These are phyloP conservation scores for Scaptomyza caliginosa DNA, from an alignment of 2,888 invertebrate species.

Conservation along the genomic window DNA sequence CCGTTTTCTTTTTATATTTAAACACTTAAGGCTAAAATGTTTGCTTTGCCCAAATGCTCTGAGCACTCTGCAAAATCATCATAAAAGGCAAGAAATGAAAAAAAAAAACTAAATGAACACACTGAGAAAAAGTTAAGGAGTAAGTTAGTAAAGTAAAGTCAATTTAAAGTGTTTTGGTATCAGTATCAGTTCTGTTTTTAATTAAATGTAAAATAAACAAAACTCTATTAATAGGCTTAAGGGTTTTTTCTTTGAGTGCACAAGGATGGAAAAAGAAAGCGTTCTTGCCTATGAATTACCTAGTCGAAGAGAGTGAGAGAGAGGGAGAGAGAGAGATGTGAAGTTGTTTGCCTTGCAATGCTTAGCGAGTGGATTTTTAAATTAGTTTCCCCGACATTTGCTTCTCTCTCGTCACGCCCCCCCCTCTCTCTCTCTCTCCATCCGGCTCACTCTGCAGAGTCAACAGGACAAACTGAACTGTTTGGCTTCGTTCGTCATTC, in stretches of 20 bases:
- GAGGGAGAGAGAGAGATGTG: not conserved
- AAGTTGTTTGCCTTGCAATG: conserved; percentile 38
- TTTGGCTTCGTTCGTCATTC: conserved; percentile 37
- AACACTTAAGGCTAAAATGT: conserved; percentile 79
- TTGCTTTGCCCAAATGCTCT: conserved; percentile 66
- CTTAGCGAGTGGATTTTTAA: conserved; percentile 79
- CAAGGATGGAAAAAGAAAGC: not conserved
- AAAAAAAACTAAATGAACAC: conserved; percentile 70
- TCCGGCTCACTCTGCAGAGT: conserved; percentile 15
- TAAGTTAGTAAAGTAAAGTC: too few relatives aligned
- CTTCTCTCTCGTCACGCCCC: conserved; percentile 6
- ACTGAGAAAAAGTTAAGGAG: not conserved
- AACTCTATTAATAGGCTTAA: not conserved
- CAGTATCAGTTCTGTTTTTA: too few relatives aligned
- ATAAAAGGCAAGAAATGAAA: conserved; percentile 72
- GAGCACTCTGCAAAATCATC: conserved; percentile 64
- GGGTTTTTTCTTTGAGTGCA: not conserved
- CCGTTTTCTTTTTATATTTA: conserved; percentile 69
- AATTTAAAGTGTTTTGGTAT: too few relatives aligned
- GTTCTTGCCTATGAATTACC: conserved; percentile 17
- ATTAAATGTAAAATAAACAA: too few relatives aligned
- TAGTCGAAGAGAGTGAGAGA: too few relatives aligned
- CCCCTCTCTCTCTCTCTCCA: not conserved
- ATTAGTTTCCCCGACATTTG: conserved; percentile 74
- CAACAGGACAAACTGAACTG: conserved; percentile 16